Evolutionary conservation across 2,797 vertebrate genomes (phyloP).

Genomic region (Selene dorsalis): DNA sequence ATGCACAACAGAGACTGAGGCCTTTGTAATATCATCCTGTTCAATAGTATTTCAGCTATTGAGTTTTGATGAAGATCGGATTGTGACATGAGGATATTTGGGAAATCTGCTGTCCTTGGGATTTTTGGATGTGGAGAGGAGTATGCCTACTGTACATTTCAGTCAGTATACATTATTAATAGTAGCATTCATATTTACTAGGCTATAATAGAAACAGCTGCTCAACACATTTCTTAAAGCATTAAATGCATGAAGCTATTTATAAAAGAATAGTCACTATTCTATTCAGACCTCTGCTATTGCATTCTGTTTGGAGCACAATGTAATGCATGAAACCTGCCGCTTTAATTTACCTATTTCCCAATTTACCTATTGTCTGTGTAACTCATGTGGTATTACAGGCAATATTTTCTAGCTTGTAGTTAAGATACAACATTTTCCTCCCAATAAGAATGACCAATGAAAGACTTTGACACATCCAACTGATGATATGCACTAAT

Average conservation of each 20-base stretch:
- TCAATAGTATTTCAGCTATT: background rate
- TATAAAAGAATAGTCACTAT: background rate
- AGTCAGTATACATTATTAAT: constrained; percentile 4
- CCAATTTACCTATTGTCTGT: background rate
- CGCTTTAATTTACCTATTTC: too few species aligned
- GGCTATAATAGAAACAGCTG: background rate
- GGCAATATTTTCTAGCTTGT: background rate
- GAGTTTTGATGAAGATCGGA: background rate
- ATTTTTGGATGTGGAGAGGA: too few species aligned
- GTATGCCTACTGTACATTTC: background rate
- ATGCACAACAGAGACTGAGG: background rate
- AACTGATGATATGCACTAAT: background rate
- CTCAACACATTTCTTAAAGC: background rate
- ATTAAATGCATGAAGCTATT: background rate
- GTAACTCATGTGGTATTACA: background rate
- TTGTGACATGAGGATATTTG: background rate
- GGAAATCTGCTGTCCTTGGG: background rate
- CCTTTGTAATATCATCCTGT: background rate
- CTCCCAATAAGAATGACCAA: background rate
- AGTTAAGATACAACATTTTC: background rate
- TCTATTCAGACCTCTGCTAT: background rate
- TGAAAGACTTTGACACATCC: background rate
- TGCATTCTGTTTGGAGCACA: background rate
- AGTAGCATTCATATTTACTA: background rate
- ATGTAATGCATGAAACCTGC: too few species aligned